Percentiles rank a stretch among this genome's conserved stretches.
These are phyloP conservation scores for Peromyscus nudipes DNA, from an alignment of 2,797 vertebrate species.

Conservation along the genomic window DNA sequence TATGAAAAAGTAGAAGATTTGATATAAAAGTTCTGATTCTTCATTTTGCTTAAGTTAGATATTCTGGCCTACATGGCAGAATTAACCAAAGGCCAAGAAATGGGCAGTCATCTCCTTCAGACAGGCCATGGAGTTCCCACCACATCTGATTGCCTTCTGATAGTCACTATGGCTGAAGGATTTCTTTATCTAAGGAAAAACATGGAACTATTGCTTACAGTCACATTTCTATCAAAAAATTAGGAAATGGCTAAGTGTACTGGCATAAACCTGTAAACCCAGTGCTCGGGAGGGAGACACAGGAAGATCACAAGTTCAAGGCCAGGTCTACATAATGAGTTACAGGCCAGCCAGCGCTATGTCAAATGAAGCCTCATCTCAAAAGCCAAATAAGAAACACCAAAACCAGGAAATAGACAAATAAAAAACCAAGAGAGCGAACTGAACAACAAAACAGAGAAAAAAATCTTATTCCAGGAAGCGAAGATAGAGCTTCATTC, in stretches of 20 bases:
- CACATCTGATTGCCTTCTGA: neutral
- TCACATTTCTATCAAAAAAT: constrained; percentile 32
- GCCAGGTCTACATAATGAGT: neutral
- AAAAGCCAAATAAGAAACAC: neutral
- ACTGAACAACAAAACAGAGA: neutral
- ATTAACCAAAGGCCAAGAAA: neutral
- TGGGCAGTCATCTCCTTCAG: neutral
- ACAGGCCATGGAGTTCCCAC: neutral
- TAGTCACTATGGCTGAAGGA: neutral
- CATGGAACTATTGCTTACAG: neutral
- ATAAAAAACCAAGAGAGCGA: neutral
- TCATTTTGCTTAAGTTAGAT: constrained; percentile 44
- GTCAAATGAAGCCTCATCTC: neutral
- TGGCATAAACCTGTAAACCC: neutral
- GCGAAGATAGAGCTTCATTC: neutral
- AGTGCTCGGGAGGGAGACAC: too few relatives aligned
- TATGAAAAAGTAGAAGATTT: constrained; percentile 54
- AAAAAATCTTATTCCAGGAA: constrained; percentile 5
- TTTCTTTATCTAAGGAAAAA: constrained; percentile 31
- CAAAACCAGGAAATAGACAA: neutral
- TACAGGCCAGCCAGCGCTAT: neutral
- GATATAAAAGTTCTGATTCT: constrained; percentile 45
- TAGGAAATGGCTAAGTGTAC: neutral
- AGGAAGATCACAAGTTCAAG: neutral
- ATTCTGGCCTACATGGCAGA: neutral